These are phyloP conservation scores for Eunapius fragilis DNA, from an alignment of 37 sponge, comb jelly and placozoan genomes.

Conservation along the genomic window DNA sequence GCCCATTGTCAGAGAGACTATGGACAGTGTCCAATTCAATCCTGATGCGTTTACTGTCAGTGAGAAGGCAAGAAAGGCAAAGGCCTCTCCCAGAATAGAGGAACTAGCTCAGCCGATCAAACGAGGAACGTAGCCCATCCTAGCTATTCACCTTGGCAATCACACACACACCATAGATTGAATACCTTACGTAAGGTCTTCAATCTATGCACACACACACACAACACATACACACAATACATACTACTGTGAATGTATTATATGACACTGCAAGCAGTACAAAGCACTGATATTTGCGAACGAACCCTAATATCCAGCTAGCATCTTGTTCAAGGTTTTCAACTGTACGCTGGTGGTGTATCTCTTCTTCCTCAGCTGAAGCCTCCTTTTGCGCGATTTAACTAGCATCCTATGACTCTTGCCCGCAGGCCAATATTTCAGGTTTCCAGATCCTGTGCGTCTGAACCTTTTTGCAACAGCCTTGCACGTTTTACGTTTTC, in stretches of 20 bases:
- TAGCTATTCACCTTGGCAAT: background rate
- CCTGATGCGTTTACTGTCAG: slow-evolving; percentile 94
- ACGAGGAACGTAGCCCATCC: slow-evolving; percentile 20
- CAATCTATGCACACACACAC: background rate
- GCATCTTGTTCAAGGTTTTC: slow-evolving; percentile 85
- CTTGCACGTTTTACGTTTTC: slow-evolving; percentile 85
- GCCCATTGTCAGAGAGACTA: slow-evolving; percentile 89
- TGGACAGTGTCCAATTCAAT: slow-evolving; percentile 97
- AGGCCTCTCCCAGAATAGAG: slow-evolving; percentile 76
- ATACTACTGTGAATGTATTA: slow-evolving; percentile 1
- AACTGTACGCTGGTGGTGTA: slow-evolving; percentile 71
- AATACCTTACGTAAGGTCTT: no score
- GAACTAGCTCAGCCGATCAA: slow-evolving; percentile 90
- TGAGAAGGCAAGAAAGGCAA: slow-evolving; percentile 83
- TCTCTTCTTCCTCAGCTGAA: slow-evolving; percentile 47
- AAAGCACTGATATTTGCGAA: background rate
- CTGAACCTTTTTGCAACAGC: slow-evolving; percentile 83
- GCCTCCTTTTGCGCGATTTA: slow-evolving; percentile 55
- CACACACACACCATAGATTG: background rate
- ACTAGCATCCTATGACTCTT: slow-evolving; percentile 58
- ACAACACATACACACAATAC: background rate
- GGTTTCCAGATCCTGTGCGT: slow-evolving; percentile 78
- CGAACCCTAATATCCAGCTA: slow-evolving; percentile 54
- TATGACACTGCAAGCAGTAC: background rate
- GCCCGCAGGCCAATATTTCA: slow-evolving; percentile 84